Evolutionary conservation across 2,888 invertebrate genomes (phyloP).

Genomic region (Eupeodes luniger): DNA sequence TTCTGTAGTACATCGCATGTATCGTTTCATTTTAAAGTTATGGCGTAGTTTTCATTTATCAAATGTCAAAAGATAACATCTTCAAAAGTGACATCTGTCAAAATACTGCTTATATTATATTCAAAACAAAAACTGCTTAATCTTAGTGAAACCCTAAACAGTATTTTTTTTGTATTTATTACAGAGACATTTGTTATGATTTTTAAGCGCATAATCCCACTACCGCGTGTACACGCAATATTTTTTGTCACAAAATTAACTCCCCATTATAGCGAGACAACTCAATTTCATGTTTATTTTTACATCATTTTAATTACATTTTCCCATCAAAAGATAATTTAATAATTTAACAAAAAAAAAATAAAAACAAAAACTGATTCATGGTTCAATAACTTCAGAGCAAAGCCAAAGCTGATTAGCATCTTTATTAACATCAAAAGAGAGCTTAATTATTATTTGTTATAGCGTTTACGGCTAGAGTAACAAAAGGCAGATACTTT

Average conservation of each 20-base stretch:
- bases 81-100: too few relatives aligned
- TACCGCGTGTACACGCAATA: background rate
- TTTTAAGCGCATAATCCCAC: background rate
- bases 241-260: background rate
- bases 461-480: slow-evolving; percentile 1
- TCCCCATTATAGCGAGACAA: background rate
- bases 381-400: slow-evolving; percentile 27
- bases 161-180: too few relatives aligned
- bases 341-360: background rate
- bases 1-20: too few relatives aligned
- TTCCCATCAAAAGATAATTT: background rate
- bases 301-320: slow-evolving; percentile 11
- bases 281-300: background rate
- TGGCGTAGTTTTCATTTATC: too few relatives aligned
- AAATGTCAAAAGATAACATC: too few relatives aligned
- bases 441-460: background rate
- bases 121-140: too few relatives aligned
- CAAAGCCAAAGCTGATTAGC: slow-evolving; percentile 13
- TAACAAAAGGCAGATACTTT: background rate
- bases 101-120: too few relatives aligned
- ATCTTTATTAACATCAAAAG: slow-evolving; percentile 5
- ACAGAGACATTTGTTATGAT: background rate
- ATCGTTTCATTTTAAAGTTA: too few relatives aligned
- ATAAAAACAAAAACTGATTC: slow-evolving; percentile 18
- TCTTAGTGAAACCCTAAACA: too few relatives aligned